Conservation (phyloP, 2,113 vertebrate species). For the Tetrao urogallus region DNA sequence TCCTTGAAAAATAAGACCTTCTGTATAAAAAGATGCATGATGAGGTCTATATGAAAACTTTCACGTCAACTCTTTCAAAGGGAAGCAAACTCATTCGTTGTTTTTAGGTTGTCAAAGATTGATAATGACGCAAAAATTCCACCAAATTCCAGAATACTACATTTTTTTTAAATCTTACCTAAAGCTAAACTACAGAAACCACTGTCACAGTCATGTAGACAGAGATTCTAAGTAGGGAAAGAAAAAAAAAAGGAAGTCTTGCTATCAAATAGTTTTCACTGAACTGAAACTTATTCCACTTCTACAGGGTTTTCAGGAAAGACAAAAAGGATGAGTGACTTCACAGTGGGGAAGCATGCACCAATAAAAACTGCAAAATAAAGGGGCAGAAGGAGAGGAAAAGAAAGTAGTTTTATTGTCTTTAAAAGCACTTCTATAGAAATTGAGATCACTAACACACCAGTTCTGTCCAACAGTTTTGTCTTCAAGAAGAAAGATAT, state of each 20-base stretch:
- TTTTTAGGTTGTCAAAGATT: neutral
- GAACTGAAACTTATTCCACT: neutral
- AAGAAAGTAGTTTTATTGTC: neutral
- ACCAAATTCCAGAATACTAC: conserved; percentile 39
- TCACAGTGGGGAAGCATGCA: neutral
- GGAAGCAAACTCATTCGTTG: neutral
- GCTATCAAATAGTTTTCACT: neutral
- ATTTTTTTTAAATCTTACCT: neutral
- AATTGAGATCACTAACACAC: neutral
- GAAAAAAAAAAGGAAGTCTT: neutral
- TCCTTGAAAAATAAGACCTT: neutral
- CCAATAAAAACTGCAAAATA: neutral
- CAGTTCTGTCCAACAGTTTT: neutral
- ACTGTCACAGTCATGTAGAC: neutral
- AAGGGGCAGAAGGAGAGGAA: fast-evolving
- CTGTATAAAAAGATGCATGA: neutral
- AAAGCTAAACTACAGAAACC: neutral
- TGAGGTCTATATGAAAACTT: neutral
- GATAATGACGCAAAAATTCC: conserved; percentile 52
- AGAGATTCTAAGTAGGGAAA: neutral
- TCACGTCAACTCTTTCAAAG: neutral
- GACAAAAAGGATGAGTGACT: neutral
- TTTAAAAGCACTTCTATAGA: neutral
- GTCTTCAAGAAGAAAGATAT: neutral
- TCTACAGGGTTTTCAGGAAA: neutral